These are phyloP conservation scores for Bombus picipes DNA, from an alignment of 1,140 invertebrate genomes.

Conservation along the genomic window DNA sequence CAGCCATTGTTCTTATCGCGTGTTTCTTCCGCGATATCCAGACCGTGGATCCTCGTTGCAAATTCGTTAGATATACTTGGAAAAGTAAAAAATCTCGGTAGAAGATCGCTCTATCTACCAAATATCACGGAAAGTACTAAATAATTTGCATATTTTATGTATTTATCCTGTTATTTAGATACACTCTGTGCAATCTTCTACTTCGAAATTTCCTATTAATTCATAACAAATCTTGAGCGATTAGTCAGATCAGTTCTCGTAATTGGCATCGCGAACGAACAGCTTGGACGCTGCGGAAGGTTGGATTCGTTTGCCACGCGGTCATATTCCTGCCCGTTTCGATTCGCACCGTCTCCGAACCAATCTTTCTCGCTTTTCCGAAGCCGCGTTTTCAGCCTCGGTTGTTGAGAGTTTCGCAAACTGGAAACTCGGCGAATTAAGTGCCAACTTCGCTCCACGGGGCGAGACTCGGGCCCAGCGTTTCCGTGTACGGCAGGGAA, in stretches of 20 bases:
- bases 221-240: no score
- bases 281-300: neutral
- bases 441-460: constrained; percentile 60
- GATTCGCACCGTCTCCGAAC: constrained; percentile 14
- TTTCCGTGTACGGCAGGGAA: constrained; percentile 49
- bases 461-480: constrained; percentile 54
- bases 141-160: no score
- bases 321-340: neutral
- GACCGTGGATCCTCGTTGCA: no score
- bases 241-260: neutral
- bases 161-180: no score
- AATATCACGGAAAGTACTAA: no score
- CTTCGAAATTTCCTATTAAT: no score
- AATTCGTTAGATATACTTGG: no score
- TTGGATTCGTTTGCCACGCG: neutral
- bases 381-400: constrained; percentile 38
- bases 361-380: constrained; percentile 46
- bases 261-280: neutral
- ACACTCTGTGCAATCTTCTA: no score
- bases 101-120: no score
- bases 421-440: constrained; percentile 66
- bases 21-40: neutral
- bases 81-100: rapidly evolving
- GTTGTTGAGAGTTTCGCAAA: constrained; percentile 58
- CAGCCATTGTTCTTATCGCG: neutral